phyloP scores from a whole-genome alignment of 2,888 invertebrate genomes.

The Temnothorax unifasciatus region DNA sequence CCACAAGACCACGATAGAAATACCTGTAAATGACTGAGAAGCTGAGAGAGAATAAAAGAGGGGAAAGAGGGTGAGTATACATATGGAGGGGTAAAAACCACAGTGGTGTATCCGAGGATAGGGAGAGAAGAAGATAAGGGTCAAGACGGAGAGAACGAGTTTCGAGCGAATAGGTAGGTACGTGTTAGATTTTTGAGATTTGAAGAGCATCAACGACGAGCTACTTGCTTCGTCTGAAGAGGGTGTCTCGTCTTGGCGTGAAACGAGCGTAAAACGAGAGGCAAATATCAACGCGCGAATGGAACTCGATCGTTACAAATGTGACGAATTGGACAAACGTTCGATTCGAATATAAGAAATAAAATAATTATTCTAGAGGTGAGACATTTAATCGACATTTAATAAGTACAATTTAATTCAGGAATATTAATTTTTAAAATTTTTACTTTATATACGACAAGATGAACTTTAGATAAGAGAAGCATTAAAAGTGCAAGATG shows the following conservation, averaged over 20 bases:
- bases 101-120: not conserved
- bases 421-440: not conserved
- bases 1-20: slow-evolving; percentile 8
- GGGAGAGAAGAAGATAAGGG: not conserved
- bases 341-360: not conserved
- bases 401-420: not conserved
- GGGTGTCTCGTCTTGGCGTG: not conserved
- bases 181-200: slow-evolving; percentile 1
- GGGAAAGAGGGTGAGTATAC: not conserved
- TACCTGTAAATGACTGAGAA: slow-evolving; percentile 27
- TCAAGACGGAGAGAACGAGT: slow-evolving; percentile 5
- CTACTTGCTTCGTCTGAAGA: not conserved
- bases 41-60: not conserved
- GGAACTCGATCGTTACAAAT: not conserved
- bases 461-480: not conserved
- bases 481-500: not conserved
- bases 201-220: not conserved
- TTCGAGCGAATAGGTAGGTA: not conserved
- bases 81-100: no score
- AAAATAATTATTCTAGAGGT: not conserved
- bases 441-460: not conserved
- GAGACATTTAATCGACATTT: not conserved
- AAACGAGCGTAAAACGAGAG: not conserved
- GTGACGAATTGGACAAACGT: not conserved
- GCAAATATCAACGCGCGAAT: not conserved